These are phyloP conservation scores for Ovis aries DNA, from an alignment of 2,113 vertebrate genomes.

Conservation along the genomic window DNA sequence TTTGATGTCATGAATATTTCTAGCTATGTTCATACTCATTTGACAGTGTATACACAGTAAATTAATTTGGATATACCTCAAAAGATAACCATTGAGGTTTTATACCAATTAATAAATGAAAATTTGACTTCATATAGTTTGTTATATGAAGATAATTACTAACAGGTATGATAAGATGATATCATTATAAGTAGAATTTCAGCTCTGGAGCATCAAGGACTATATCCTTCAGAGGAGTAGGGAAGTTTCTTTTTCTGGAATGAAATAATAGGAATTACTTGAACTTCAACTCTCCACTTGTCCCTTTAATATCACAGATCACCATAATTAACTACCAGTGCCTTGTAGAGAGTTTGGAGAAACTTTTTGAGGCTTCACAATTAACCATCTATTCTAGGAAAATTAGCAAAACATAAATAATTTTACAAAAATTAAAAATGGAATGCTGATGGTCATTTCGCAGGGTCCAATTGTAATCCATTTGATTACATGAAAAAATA, in stretches of 20 bases:
- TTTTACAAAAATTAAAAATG: background rate
- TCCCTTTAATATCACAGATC: background rate
- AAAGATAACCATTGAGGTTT: constrained; percentile 32
- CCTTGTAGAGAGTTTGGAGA: background rate
- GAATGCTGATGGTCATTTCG: background rate
- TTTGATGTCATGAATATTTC: background rate
- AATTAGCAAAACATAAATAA: background rate
- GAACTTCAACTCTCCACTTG: background rate
- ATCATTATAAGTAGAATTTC: background rate
- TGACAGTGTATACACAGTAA: constrained; percentile 28
- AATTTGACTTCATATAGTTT: background rate
- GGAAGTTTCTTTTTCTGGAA: background rate
- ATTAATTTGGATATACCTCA: constrained; percentile 49
- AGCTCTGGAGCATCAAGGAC: background rate
- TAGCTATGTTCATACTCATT: constrained; percentile 41
- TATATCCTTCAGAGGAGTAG: background rate
- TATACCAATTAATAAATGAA: constrained; percentile 44
- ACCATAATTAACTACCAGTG: background rate
- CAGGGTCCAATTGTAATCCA: background rate
- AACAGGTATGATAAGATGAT: background rate
- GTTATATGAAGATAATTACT: background rate
- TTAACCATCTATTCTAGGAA: background rate
- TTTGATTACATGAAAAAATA: background rate
- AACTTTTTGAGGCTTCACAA: background rate
- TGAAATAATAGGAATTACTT: background rate